Evolutionary conservation across 2,797 vertebrate species (phyloP), one percentile per base, ranked within the genome.

Genomic region (Champsocephalus esox): DNA sequence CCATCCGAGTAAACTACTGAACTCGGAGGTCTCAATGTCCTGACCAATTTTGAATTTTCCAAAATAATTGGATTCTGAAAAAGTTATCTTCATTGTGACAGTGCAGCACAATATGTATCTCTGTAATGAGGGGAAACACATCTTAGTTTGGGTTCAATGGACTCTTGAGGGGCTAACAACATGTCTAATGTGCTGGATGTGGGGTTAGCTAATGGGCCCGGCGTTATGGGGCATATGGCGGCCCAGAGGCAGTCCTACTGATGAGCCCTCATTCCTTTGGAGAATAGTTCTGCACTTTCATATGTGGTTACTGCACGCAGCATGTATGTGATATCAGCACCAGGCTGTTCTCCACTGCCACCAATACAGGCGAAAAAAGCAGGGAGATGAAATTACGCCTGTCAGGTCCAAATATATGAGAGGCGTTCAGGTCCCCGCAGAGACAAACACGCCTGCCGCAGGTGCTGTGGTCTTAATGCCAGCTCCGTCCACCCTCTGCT

Each of bases 321-420:
- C 52, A 83, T 85, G 75, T 80, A 82, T 91, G 73, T 83, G 57
- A 63, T 79, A 87, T 63, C 21, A 56, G 52, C 70, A 69, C 63
- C 73, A n/a, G 66, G 75, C 74, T 77, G 58, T 78, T 86, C 51
- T 61, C 66, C 63, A 64, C 66, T 55, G 60, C 66, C 11, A 32
- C 57, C 68, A 76, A 76, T 69, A 63, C 44, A 70, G 56, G 44
- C 56, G 60, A 45, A 50, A 85, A 79, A 84, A 74, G 64, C 21
- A 21, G 43, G 44, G 66, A 66, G 43, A 58, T 67, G 5, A 72
- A 84, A 88, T 87, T 66, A 66, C 14, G 74, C 66, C 56, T 64
- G 43, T 54, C 51, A 32, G 46, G 73, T 63, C 57, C 45, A 73
- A 82, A 80, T 12, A 76, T 14, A 76, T 14, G 13, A 70, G 81